These are phyloP conservation scores for Sinosuthora webbiana DNA, from an alignment of 2,113 vertebrate species.

Conservation along the genomic window DNA sequence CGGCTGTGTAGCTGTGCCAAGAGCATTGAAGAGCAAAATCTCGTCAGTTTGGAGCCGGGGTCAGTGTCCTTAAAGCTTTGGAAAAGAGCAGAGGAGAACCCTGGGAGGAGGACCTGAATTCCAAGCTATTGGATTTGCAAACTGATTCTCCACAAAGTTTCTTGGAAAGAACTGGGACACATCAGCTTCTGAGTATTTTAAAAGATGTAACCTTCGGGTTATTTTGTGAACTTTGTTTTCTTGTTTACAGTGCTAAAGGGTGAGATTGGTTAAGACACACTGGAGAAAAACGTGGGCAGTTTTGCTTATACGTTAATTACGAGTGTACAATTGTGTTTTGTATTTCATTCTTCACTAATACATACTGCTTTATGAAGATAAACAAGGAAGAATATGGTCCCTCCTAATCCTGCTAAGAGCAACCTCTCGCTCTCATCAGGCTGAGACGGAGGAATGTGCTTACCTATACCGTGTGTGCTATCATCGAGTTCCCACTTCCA, in stretches of 20 bases:
- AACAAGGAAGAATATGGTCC: neutral
- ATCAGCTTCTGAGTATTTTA: slow-evolving; percentile 13
- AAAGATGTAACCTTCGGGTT: neutral
- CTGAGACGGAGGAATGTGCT: neutral
- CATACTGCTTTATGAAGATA: neutral
- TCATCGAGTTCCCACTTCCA: neutral
- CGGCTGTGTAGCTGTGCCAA: neutral
- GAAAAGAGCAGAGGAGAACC: slow-evolving; percentile 4
- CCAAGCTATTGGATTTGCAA: neutral
- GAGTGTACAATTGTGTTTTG: neutral
- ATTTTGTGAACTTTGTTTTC: neutral
- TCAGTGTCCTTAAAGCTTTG: slow-evolving; percentile 37
- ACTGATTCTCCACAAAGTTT: neutral
- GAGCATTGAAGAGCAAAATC: slow-evolving; percentile 6
- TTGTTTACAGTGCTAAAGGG: neutral
- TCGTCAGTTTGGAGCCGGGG: slow-evolving; percentile 1
- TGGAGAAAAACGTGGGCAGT: neutral
- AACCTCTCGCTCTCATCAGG: neutral
- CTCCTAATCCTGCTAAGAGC: neutral
- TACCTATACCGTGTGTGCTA: neutral
- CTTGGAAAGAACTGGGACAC: neutral
- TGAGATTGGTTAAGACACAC: neutral
- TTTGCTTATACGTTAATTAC: neutral
- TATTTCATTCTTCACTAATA: neutral
- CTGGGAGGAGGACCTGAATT: neutral